Evolutionary conservation across 2,113 vertebrate species (phyloP).

Genomic region (Rana temporaria): DNA sequence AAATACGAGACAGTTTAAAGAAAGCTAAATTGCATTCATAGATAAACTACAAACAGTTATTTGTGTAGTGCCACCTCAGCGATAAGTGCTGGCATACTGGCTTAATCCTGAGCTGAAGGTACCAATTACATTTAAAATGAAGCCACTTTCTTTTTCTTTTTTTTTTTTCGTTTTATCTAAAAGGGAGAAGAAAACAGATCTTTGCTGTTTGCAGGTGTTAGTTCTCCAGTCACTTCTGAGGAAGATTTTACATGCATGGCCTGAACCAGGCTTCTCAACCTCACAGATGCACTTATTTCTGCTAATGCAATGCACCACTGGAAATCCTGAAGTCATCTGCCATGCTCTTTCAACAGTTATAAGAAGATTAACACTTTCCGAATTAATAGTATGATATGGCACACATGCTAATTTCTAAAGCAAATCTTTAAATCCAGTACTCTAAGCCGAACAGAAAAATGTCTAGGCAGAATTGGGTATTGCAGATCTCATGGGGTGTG

Average conservation of each 20-base stretch:
- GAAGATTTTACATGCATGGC: slow-evolving; percentile 22
- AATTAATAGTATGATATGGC: slow-evolving; percentile 39
- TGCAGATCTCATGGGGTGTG: too few relatives aligned
- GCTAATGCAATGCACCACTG: slow-evolving; percentile 47
- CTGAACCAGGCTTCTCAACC: slow-evolving; percentile 29
- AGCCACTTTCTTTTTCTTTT: slow-evolving; percentile 19
- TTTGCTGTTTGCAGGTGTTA: slow-evolving; percentile 48
- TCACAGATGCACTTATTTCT: slow-evolving; percentile 42
- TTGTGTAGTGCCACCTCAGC: neutral
- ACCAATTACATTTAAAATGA: slow-evolving; percentile 49
- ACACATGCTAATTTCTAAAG: neutral
- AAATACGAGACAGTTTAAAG: neutral
- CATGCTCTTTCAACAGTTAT: slow-evolving; percentile 45
- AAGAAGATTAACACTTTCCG: slow-evolving; percentile 51
- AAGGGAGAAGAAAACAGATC: slow-evolving; percentile 33
- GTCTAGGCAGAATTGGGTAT: neutral
- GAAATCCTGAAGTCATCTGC: slow-evolving; percentile 31
- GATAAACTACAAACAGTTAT: neutral
- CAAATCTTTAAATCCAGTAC: neutral
- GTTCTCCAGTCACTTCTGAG: slow-evolving; percentile 42
- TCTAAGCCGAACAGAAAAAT: neutral
- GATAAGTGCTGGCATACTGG: slow-evolving; percentile 2
- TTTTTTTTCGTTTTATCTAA: slow-evolving; percentile 32
- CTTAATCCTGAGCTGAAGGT: slow-evolving; percentile 22
- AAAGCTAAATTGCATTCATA: neutral